These are phyloP conservation scores for Oscheius sp. DNA, from an alignment of 2,888 invertebrate species.

Conservation along the genomic window DNA sequence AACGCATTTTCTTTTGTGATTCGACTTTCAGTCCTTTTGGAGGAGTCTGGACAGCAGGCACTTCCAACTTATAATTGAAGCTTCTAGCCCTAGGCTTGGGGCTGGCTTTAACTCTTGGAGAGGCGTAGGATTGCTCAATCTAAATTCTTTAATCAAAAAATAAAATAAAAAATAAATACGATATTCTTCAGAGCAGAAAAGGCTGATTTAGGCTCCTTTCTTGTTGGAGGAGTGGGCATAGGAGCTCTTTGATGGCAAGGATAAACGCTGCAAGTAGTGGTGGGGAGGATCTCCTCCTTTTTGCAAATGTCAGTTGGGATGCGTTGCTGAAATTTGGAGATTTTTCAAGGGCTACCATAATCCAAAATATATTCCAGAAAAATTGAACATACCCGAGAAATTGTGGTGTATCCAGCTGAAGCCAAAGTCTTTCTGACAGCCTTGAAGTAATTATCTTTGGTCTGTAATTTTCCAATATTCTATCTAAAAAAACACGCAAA, in stretches of 20 bases:
- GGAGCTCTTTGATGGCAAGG: conserved; percentile 10
- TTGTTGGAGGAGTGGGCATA: conserved; percentile 11
- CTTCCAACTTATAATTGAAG: conserved; percentile 19
- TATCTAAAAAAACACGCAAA: no score
- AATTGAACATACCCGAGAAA: no score
- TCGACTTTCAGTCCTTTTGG: neutral
- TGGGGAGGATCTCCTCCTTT: neutral
- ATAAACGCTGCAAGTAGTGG: neutral
- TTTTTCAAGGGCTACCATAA: no score
- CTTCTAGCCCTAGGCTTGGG: neutral
- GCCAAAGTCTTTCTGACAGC: no score
- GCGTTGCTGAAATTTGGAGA: no score
- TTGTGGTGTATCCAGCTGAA: no score
- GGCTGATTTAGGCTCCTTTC: neutral
- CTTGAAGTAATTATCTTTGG: no score
- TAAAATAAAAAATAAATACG: neutral
- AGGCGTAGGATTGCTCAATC: neutral
- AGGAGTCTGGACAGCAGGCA: neutral
- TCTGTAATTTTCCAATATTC: no score
- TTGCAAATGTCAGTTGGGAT: no score
- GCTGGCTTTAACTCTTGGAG: neutral
- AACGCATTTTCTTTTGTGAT: no score
- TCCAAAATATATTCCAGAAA: no score
- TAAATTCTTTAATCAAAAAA: neutral
- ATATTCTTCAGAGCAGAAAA: conserved; percentile 7